Conservation (phyloP, 2,113 vertebrate genomes). For the Benitochromis conjunctus region DNA sequence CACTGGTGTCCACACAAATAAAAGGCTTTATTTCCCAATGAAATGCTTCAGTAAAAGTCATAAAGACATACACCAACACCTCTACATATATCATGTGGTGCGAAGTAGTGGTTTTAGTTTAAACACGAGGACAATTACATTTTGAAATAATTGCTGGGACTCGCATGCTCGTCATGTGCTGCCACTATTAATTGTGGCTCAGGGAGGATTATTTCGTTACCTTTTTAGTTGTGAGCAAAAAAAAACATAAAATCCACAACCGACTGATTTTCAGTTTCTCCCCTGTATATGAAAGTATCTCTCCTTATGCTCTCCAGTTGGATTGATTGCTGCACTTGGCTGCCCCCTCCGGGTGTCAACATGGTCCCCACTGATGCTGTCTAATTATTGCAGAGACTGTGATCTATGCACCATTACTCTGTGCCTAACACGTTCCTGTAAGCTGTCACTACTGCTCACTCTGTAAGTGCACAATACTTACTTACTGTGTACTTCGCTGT, state of each 20-base stretch:
- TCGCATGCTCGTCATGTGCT: neutral
- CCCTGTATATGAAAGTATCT: neutral
- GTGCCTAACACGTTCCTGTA: slow-evolving; percentile 3
- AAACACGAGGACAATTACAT: neutral
- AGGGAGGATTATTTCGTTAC: neutral
- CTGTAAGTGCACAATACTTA: neutral
- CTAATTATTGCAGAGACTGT: slow-evolving; percentile 49
- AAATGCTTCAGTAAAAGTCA: neutral
- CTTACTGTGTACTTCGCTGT: neutral
- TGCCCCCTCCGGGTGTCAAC: slow-evolving; percentile 22
- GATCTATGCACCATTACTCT: slow-evolving; percentile 44
- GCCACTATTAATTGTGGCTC: neutral
- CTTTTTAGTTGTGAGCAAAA: neutral
- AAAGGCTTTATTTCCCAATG: neutral
- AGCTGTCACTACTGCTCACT: neutral
- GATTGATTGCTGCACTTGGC: slow-evolving; percentile 31
- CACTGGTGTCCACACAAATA: neutral
- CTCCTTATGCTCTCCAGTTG: slow-evolving; percentile 1
- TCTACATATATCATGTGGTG: neutral
- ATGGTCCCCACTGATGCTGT: slow-evolving; percentile 18
- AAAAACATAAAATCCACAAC: neutral
- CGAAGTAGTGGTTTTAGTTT: neutral
- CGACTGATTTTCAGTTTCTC: neutral
- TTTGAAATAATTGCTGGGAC: neutral
- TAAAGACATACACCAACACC: neutral